phyloP scores from a whole-genome alignment of 2,797 vertebrate species.

The Mus minutoides region DNA sequence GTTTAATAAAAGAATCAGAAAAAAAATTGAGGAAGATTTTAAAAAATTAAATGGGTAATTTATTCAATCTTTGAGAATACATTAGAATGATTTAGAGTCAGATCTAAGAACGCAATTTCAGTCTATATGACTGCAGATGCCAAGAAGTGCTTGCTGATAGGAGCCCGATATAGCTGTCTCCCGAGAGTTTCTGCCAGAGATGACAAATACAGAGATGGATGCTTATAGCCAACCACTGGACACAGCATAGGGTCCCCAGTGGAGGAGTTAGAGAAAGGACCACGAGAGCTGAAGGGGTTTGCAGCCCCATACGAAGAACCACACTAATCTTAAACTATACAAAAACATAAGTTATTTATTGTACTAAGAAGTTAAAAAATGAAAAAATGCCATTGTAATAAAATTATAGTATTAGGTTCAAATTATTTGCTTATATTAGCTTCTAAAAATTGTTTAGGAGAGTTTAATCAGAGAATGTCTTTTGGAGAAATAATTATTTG shows the following conservation, averaged over 20 bases:
- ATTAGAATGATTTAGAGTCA: not conserved
- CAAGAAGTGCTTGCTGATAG: too few relatives aligned
- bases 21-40: not conserved
- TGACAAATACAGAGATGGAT: too few relatives aligned
- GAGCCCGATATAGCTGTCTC: too few relatives aligned
- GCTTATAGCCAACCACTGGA: too few relatives aligned
- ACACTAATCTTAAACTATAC: not conserved
- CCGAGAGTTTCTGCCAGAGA: too few relatives aligned
- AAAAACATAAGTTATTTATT: not conserved
- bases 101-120: not conserved
- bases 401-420: not conserved
- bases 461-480: not conserved
- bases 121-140: not conserved
- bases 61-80: not conserved
- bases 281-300: too few relatives aligned
- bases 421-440: not conserved
- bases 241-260: too few relatives aligned
- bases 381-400: not conserved
- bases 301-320: too few relatives aligned
- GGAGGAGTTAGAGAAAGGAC: too few relatives aligned
- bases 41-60: not conserved
- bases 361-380: not conserved
- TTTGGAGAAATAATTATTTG: slow-evolving; percentile 14
- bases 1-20: not conserved
- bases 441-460: not conserved